These are phyloP conservation scores for Crocidura indochinensis DNA, from an alignment of 2,797 vertebrate species.

Conservation along the genomic window DNA sequence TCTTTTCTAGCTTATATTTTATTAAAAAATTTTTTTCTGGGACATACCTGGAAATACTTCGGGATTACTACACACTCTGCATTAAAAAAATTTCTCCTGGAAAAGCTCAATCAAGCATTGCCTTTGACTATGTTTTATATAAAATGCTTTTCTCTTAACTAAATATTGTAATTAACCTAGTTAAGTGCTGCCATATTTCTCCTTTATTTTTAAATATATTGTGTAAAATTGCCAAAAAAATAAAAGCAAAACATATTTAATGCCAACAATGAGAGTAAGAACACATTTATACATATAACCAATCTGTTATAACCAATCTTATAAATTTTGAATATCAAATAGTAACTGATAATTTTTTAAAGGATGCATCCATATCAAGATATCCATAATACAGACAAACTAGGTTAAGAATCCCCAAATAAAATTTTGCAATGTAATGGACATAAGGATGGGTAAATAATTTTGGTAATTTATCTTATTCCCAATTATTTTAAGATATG, in stretches of 20 bases:
- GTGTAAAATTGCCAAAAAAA: background rate
- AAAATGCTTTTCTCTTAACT: background rate
- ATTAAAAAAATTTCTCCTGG: background rate
- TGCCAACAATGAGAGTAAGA: background rate
- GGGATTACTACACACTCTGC: too few relatives aligned
- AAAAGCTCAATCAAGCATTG: background rate
- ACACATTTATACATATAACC: background rate
- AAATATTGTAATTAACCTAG: background rate
- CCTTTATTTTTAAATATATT: slow-evolving; percentile 13
- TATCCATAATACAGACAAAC: background rate
- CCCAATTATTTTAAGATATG: background rate
- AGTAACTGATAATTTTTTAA: background rate
- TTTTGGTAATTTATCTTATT: slow-evolving; percentile 1
- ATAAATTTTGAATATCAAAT: background rate
- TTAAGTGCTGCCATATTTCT: background rate
- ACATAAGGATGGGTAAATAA: background rate
- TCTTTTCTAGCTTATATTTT: too few relatives aligned
- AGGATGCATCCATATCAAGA: background rate
- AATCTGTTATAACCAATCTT: background rate
- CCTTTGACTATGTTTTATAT: background rate
- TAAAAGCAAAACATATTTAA: background rate
- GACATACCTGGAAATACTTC: too few relatives aligned
- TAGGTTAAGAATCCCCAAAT: background rate
- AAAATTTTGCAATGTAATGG: background rate
- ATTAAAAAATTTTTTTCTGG: too few relatives aligned